Evolutionary conservation across 2,888 invertebrate species (phyloP).

Genomic region (Rhingia campestris): DNA sequence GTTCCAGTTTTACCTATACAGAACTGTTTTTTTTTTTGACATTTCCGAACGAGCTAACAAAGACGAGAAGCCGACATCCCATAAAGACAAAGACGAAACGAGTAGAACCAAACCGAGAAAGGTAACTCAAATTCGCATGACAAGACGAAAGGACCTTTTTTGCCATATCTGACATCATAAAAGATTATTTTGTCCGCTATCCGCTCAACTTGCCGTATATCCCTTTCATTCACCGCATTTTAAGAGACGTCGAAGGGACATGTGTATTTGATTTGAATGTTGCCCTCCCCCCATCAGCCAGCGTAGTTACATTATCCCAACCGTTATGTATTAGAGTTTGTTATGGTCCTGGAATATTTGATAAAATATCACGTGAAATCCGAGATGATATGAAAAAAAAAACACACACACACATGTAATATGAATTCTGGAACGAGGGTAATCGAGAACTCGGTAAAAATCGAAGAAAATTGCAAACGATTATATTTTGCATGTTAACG

Average conservation of each 20-base stretch:
- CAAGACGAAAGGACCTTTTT: conserved; percentile 40
- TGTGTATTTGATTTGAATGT: neutral
- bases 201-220: conserved; percentile 33
- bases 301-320: no score
- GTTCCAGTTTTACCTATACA: conserved; percentile 25
- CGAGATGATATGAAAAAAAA: no score
- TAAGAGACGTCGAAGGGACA: neutral
- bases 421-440: no score
- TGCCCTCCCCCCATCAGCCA: no score
- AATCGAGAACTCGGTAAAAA: no score
- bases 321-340: no score
- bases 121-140: conserved; percentile 23
- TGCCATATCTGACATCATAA: conserved; percentile 66
- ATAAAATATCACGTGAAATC: no score
- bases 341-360: no score
- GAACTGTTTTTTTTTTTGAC: conserved; percentile 18
- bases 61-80: neutral
- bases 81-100: conserved; percentile 6
- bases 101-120: neutral
- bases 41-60: neutral
- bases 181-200: conserved; percentile 56
- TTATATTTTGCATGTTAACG: no score
- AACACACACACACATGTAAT: no score
- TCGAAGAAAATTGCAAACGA: no score
- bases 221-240: neutral